Evolutionary conservation across 37 sponge, comb jelly and placozoan genomes (phyloP).

Genomic region (Haliclona indistincta): DNA sequence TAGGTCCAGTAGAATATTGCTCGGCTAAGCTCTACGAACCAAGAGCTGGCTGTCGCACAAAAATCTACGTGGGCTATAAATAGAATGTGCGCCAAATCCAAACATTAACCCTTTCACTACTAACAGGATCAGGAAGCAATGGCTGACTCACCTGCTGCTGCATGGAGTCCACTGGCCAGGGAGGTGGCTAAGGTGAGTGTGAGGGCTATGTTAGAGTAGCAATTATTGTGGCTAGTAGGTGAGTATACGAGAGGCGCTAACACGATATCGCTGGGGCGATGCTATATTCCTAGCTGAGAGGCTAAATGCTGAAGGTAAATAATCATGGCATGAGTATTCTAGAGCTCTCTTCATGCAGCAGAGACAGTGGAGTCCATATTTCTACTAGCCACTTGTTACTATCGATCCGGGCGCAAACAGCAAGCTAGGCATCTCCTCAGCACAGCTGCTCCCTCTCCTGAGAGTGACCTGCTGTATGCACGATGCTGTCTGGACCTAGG

Average conservation of each 20-base stretch:
- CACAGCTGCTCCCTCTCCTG: slow-evolving; percentile 25
- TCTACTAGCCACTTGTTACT: slow-evolving; percentile 88
- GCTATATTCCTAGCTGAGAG: slow-evolving; percentile 93
- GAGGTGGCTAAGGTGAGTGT: too few species aligned
- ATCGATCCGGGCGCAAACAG: slow-evolving; percentile 59
- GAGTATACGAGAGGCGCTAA: slow-evolving; percentile 81
- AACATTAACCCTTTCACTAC: too few species aligned
- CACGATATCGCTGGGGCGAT: slow-evolving; percentile 78
- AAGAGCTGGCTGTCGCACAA: too few species aligned
- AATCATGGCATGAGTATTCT: not conserved
- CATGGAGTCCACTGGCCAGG: too few species aligned
- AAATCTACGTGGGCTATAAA: too few species aligned
- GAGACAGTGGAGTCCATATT: slow-evolving; percentile 50
- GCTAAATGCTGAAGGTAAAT: slow-evolving; percentile 82
- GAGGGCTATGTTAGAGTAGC: too few species aligned
- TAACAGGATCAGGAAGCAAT: too few species aligned
- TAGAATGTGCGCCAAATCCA: too few species aligned
- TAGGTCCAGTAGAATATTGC: too few species aligned
- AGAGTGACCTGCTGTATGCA: slow-evolving; percentile 80
- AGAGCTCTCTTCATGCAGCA: slow-evolving; percentile 20
- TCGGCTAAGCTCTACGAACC: too few species aligned
- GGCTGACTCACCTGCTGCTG: too few species aligned
- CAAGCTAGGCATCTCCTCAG: slow-evolving; percentile 75
- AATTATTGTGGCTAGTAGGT: too few species aligned
- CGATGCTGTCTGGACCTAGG: slow-evolving; percentile 77